A percentile compares a stretch with the other conserved stretches of the same genome.
phyloP scores from a whole-genome alignment of 2,888 invertebrate genomes.

The Harpagoxenus sublaevis region DNA sequence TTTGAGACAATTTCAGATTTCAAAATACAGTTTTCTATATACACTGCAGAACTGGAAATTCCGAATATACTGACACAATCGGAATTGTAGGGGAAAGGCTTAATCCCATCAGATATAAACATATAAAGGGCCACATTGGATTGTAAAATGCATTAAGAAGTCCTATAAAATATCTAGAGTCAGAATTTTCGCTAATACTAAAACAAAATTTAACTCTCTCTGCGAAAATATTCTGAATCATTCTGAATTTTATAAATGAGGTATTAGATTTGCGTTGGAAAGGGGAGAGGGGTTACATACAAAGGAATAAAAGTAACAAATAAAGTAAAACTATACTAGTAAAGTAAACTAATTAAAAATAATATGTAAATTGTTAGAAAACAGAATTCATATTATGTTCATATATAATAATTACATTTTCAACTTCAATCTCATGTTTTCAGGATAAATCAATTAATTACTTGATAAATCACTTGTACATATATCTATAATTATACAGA shows the following conservation, averaged over 20 bases:
- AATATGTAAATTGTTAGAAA: slow-evolving; percentile 68
- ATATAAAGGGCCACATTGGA: slow-evolving; percentile 58
- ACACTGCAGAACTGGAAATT: slow-evolving; percentile 75
- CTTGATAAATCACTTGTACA: slow-evolving; percentile 50
- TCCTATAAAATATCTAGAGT: slow-evolving; percentile 57
- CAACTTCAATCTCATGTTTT: slow-evolving; percentile 33
- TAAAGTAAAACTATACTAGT: neutral
- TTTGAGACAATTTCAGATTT: neutral
- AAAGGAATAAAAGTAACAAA: neutral
- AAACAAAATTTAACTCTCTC: slow-evolving; percentile 60
- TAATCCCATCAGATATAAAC: slow-evolving; percentile 67
- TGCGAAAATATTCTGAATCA: slow-evolving; percentile 62
- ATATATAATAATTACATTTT: slow-evolving; percentile 54
- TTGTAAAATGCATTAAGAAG: slow-evolving; percentile 65
- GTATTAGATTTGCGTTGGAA: neutral
- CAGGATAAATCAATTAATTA: slow-evolving; percentile 33
- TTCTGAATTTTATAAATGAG: neutral
- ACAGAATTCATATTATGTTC: slow-evolving; percentile 60
- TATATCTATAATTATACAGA: slow-evolving; percentile 9
- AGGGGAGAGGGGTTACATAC: no score
- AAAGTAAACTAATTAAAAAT: no score
- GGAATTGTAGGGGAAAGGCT: slow-evolving; percentile 72
- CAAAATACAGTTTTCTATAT: slow-evolving; percentile 35
- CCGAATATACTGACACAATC: slow-evolving; percentile 77
- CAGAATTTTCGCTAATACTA: slow-evolving; percentile 69